Evolutionary conservation across 64 coral and sea anemone species (phyloP).

Genomic region (Dendronephthya gigantea): DNA sequence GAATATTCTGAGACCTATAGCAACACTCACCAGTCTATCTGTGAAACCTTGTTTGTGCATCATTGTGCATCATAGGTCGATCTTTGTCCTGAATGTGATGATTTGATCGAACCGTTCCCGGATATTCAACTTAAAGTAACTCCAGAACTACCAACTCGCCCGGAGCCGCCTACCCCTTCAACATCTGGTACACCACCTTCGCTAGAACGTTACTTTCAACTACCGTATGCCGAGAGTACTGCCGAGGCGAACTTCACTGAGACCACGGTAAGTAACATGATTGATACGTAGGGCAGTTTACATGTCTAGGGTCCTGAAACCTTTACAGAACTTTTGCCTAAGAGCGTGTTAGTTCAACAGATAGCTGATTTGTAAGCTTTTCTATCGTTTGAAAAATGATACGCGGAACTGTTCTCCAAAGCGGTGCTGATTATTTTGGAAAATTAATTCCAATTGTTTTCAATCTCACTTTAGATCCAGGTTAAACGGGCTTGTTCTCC

Average conservation of each 20-base stretch:
- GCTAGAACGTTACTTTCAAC: constrained; percentile 26
- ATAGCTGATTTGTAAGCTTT: too few relatives aligned
- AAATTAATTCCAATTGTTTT: not conserved
- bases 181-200: constrained; percentile 21
- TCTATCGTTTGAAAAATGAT: too few relatives aligned
- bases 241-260: not conserved
- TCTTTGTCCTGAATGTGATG: not conserved
- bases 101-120: constrained; percentile 36
- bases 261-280: not conserved
- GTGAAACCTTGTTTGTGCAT: not conserved
- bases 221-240: not conserved
- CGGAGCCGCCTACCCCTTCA: not conserved
- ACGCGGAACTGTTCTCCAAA: too few relatives aligned
- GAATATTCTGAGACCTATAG: too few relatives aligned
- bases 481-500: constrained; percentile 1
- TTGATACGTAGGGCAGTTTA: not conserved
- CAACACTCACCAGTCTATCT: too few relatives aligned
- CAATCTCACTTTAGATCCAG: not conserved
- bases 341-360: too few relatives aligned
- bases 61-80: not conserved
- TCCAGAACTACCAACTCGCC: constrained; percentile 28
- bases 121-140: constrained; percentile 54
- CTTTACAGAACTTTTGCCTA: too few relatives aligned
- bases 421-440: too few relatives aligned
- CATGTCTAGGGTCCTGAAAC: too few relatives aligned